A percentile compares a stretch with the other conserved stretches of the same genome.
Conservation (phyloP, 2,888 invertebrate species). For the Conops quadrifasciatus region DNA sequence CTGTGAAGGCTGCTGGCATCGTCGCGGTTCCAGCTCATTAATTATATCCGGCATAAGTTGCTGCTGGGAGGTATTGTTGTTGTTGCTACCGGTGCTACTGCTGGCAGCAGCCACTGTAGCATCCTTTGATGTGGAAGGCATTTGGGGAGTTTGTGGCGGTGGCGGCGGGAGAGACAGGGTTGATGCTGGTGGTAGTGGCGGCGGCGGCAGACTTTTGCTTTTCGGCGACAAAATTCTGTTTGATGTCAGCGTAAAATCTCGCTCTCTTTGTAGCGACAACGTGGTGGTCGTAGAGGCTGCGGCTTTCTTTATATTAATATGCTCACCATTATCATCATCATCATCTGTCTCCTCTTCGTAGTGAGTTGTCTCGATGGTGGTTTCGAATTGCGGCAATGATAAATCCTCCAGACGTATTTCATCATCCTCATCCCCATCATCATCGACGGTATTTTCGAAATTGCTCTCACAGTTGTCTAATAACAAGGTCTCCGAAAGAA, state of each 20-base stretch:
- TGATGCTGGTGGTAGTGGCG: constrained; percentile 33
- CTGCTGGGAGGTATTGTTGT: constrained; percentile 34
- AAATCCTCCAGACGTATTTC: constrained; percentile 54
- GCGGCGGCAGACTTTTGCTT: constrained; percentile 37
- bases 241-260: not conserved
- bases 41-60: constrained; percentile 60
- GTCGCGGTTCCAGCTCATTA: constrained; percentile 71
- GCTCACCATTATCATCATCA: not conserved
- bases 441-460: constrained; percentile 42
- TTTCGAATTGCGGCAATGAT: constrained; percentile 54
- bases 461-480: constrained; percentile 47
- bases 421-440: constrained; percentile 43
- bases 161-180: constrained; percentile 34
- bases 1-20: constrained; percentile 71
- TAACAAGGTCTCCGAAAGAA: constrained; percentile 34
- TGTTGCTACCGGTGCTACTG: constrained; percentile 19
- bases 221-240: not conserved
- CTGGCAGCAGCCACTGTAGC: constrained; percentile 5
- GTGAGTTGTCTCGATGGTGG: constrained; percentile 44
- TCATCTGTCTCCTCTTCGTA: constrained; percentile 29
- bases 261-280: not conserved
- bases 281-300: not conserved
- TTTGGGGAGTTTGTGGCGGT: constrained; percentile 10
- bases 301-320: not conserved
- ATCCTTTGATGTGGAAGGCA: constrained; percentile 24